phyloP scores from a whole-genome alignment of 2,797 vertebrate species.

The Trematomus bernacchii region DNA sequence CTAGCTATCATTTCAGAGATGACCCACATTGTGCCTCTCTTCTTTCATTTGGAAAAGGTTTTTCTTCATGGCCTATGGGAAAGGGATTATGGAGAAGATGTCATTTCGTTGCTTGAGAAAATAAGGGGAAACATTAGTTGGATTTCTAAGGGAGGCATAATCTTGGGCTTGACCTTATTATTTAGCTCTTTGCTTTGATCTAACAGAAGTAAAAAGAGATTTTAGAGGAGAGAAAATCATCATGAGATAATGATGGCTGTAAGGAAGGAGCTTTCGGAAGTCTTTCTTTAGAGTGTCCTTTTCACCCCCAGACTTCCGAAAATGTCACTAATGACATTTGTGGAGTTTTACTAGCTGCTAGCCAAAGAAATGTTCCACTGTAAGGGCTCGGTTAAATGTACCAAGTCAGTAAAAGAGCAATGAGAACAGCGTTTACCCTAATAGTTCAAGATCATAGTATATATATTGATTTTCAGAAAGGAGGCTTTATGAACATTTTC shows the following conservation, averaged over 20 bases:
- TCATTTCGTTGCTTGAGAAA: slow-evolving; percentile 6
- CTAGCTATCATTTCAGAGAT: slow-evolving; percentile 1
- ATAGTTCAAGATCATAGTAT: slow-evolving; percentile 16
- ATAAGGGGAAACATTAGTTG: slow-evolving; percentile 1
- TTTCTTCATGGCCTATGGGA: slow-evolving; percentile 13
- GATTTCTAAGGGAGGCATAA: slow-evolving; percentile 26
- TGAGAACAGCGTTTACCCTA: background rate
- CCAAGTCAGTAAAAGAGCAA: background rate
- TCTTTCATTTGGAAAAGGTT: background rate
- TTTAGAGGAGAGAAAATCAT: slow-evolving; percentile 14
- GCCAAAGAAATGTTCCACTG: background rate
- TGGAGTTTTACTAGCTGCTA: slow-evolving; percentile 9
- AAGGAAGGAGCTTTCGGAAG: slow-evolving; percentile 1
- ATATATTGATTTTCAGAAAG: slow-evolving; percentile 21
- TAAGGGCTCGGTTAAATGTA: background rate
- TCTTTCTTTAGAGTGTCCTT: slow-evolving; percentile 6
- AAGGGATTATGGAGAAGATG: slow-evolving; percentile 30
- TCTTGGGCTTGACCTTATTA: slow-evolving; percentile 28
- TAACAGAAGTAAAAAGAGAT: slow-evolving; percentile 1
- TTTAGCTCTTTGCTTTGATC: slow-evolving; percentile 34
- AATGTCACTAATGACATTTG: slow-evolving; percentile 12
- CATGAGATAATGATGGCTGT: slow-evolving; percentile 17
- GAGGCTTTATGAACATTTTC: background rate
- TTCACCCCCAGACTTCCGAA: background rate
- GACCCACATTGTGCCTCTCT: background rate